These are phyloP conservation scores for Hypanus sabinus DNA, from an alignment of 2,113 vertebrate species.

Conservation along the genomic window DNA sequence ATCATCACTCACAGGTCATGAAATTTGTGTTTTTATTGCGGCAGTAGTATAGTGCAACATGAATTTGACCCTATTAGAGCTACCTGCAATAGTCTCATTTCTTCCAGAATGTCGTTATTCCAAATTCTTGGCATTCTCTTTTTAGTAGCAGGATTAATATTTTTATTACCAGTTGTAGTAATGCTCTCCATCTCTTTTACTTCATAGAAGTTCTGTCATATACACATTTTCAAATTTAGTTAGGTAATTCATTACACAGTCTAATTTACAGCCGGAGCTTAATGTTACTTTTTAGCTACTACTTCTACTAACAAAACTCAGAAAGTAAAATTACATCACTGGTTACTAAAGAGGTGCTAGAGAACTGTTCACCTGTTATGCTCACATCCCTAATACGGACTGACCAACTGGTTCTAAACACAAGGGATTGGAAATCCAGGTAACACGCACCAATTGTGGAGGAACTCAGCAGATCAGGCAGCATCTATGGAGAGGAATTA, in stretches of 20 bases:
- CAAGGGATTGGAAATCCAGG: too few relatives aligned
- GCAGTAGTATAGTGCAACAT: background rate
- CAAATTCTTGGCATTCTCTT: background rate
- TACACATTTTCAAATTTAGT: background rate
- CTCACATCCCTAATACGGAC: too few relatives aligned
- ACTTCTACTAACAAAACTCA: background rate
- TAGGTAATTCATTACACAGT: background rate
- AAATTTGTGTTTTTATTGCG: too few relatives aligned
- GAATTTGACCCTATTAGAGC: background rate
- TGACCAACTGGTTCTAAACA: too few relatives aligned
- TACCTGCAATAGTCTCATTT: background rate
- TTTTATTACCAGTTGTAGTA: background rate
- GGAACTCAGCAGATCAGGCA: too few relatives aligned
- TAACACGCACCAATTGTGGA: too few relatives aligned
- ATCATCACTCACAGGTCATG: too few relatives aligned
- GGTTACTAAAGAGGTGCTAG: too few relatives aligned
- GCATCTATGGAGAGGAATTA: too few relatives aligned
- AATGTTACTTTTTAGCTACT: background rate
- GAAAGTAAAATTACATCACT: too few relatives aligned
- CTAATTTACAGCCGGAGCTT: background rate
- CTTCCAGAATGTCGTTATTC: background rate
- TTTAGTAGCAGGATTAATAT: background rate
- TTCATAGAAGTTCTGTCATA: background rate
- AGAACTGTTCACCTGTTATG: too few relatives aligned
- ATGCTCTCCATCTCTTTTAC: background rate